These are phyloP conservation scores for Scrobipalpa costella DNA, from an alignment of 2,888 invertebrate genomes.

Conservation along the genomic window DNA sequence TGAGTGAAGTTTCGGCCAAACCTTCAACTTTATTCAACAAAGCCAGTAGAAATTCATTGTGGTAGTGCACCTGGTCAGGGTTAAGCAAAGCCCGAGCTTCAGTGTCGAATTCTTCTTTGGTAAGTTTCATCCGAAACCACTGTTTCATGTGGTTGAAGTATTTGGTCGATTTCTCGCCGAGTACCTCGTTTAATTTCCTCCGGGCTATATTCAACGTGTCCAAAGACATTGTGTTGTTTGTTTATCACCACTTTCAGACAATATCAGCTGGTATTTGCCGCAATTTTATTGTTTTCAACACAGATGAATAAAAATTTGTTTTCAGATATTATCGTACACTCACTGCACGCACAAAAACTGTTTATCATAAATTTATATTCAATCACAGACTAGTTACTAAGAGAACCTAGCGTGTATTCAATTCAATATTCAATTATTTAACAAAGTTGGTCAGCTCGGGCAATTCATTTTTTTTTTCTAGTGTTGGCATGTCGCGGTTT, in stretches of 20 bases:
- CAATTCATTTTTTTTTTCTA: too few relatives aligned
- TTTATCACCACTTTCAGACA: background rate
- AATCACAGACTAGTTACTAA: too few relatives aligned
- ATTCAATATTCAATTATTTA: background rate
- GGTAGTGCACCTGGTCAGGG: conserved; percentile 88
- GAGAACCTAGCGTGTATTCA: background rate
- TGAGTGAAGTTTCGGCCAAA: conserved; percentile 68
- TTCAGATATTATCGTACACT: too few relatives aligned
- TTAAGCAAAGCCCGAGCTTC: conserved; percentile 88
- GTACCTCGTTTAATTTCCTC: conserved; percentile 81
- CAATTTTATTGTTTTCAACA: background rate
- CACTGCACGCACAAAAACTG: too few relatives aligned
- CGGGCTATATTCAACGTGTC: conserved; percentile 81
- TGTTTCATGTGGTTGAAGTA: conserved; percentile 88
- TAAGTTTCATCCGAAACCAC: conserved; percentile 88
- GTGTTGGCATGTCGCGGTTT: too few relatives aligned
- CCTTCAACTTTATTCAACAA: conserved; percentile 87
- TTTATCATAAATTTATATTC: too few relatives aligned
- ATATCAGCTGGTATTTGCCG: background rate
- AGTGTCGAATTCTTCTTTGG: conserved; percentile 91
- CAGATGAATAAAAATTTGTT: background rate
- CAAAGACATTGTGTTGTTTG: conserved; percentile 49
- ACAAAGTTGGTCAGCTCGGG: too few relatives aligned
- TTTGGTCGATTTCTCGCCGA: conserved; percentile 85
- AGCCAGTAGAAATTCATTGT: conserved; percentile 92